Evolutionary conservation across 2,797 vertebrate genomes (phyloP), one percentile per base, ranked within the genome.

Genomic region (Spinus olivaceus): DNA sequence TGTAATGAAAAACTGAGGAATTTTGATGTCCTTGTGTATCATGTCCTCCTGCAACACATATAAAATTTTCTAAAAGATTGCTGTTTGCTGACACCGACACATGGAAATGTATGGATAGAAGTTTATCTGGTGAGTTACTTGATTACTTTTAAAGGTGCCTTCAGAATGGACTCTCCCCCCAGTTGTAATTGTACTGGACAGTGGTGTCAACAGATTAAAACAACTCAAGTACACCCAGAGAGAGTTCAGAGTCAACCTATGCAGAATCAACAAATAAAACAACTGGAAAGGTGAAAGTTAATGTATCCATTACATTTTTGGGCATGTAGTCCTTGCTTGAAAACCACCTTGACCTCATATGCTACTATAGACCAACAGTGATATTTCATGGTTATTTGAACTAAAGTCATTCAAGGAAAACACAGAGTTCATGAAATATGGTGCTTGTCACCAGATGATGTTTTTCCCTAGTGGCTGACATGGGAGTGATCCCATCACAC

Each of bases 111-210:
- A 42, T 33, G 12, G 6, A 33, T 22, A 88, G 8, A 18, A 1
- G 0, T 30, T 65, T 80, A 18, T 30, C 10, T 8, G 0, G 20
- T 59, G 4, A 8, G 12, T 42, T 67, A 6, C 37, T 79, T 39
- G 18, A 23, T 35, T 50, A 20, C 0, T 59, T 86, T 67, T 32
- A 10, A 46, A 25, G 47, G 24, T 25, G 5, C 5, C 47, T 79
- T 21, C 8, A 5, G 37, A 70, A 32, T 14, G 8, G 10, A 19
- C 14, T 53, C 7, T 0, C 3, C 18, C 15, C 41, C 7, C 8
- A 12, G 5, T 69, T 87, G 37, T 60, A 66, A 32, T 24, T 65
- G 7, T 32, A 80, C 9, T 16, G 4, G 12, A 30, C 13, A 32
- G 33, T 9, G 61, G 6, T 6, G 37, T 49, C 25, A 76, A 20